These are phyloP conservation scores for Eilema depressum DNA, from an alignment of 2,888 invertebrate genomes.

Conservation along the genomic window DNA sequence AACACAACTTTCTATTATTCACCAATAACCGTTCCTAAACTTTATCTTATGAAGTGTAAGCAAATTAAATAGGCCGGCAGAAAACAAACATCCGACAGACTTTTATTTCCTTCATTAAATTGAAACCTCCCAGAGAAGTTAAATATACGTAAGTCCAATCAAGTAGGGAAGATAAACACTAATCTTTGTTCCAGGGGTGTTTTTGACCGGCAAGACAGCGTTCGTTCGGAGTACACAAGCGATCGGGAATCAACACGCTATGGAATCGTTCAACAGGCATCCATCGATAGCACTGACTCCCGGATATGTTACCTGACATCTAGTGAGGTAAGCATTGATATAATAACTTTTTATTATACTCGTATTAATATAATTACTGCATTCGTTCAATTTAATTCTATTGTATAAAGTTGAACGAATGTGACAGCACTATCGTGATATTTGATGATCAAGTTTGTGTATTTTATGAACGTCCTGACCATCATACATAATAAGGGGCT, in stretches of 20 bases:
- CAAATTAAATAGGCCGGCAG: constrained; percentile 6
- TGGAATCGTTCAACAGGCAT: constrained; percentile 97
- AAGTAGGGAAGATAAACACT: constrained; percentile 42
- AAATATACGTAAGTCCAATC: constrained; percentile 34
- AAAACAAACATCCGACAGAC: constrained; percentile 6
- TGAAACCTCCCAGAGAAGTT: constrained; percentile 24
- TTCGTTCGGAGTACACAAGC: constrained; percentile 95
- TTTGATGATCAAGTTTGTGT: background rate
- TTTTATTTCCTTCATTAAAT: constrained; percentile 28
- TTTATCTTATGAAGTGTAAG: background rate
- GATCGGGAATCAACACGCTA: constrained; percentile 94
- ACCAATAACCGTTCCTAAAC: background rate
- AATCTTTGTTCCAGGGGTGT: constrained; percentile 89
- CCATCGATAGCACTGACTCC: constrained; percentile 97
- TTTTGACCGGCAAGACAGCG: constrained; percentile 96
- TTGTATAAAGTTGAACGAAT: no score
- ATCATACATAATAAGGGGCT: no score
- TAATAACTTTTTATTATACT: background rate
- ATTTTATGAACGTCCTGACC: no score
- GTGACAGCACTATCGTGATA: background rate
- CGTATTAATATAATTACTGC: no score
- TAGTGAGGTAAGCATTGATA: constrained; percentile 94
- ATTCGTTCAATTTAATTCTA: no score
- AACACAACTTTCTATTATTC: constrained; percentile 6
- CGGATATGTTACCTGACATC: constrained; percentile 97